phyloP scores from a whole-genome alignment of 2,797 vertebrate genomes.

The Kryptolebias ocellatus region DNA sequence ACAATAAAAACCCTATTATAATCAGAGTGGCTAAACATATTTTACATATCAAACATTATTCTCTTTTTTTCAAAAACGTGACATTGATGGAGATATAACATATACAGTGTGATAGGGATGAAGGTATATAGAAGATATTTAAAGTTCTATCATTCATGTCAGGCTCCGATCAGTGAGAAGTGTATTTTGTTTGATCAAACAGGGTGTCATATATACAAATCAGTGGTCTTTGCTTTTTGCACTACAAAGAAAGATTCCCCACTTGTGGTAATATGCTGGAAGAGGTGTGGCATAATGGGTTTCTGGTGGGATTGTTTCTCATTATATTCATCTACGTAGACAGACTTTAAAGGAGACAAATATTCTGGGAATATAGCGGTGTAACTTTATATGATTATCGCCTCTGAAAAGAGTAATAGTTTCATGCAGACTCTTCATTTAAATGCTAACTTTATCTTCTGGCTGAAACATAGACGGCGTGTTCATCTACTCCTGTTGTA shows the following conservation, averaged over 20 bases:
- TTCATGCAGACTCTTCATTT: neutral
- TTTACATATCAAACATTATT: conserved; percentile 63
- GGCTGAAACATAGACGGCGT: neutral
- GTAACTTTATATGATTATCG: neutral
- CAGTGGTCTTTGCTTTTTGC: conserved; percentile 54
- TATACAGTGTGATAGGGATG: too few relatives aligned
- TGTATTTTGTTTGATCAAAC: conserved; percentile 34
- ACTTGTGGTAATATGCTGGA: conserved; percentile 8
- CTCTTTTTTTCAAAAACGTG: conserved; percentile 23
- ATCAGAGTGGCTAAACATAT: conserved; percentile 37
- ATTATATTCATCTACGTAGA: neutral
- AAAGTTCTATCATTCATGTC: conserved; percentile 39
- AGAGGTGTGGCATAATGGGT: neutral
- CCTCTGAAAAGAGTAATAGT: too few relatives aligned
- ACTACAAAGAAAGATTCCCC: conserved; percentile 42
- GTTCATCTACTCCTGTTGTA: too few relatives aligned
- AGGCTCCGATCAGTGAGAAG: conserved; percentile 9
- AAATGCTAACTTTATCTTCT: neutral
- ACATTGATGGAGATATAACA: too few relatives aligned
- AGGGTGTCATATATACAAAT: conserved; percentile 50
- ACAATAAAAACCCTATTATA: conserved; percentile 10
- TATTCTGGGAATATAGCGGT: neutral
- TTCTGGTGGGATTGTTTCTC: neutral
- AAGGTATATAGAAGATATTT: conserved; percentile 21
- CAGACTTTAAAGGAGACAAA: neutral